Base-by-base conservation (phyloP, 2,113 vertebrate genomes). In the Boulengeromyrus knoepffleri region DNA sequence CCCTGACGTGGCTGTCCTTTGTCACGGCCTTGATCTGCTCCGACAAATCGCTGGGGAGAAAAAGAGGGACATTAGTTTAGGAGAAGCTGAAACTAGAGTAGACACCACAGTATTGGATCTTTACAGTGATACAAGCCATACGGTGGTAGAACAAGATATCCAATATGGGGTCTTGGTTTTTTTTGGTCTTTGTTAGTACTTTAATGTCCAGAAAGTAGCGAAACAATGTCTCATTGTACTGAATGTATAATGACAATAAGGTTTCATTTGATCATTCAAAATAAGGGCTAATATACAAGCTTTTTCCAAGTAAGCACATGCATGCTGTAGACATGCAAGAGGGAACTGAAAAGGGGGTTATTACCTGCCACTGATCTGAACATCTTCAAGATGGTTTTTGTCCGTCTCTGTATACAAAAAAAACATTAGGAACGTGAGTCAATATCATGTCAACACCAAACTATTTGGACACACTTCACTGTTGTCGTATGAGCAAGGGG, bases 21-120 rank as follows among this genome's bases (percentile, higher is more conserved):
- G 98, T 99, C 31, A 95, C 97, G 80, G 95, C 95, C 91, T 99
- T 99, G 91, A 99, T 90, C 90, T 96, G 96, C 89, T 99, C 98
- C 1, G 98, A 99, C 92, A 99, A 92, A 92, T 99, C 98, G 9
- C 95, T 95, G 92, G 19, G 1, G 62, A 39, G 15, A 89, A 24
- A 9, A 17, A 50, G 74, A 70, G 58, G 19, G 21, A 39, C 88
- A 3, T 87, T 56, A 19, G 27, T 31, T 36, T 53, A 27, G 36
- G 36, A 39, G 31, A 36, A 17, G 15, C 85, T 27, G 85, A 17
- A 31, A 31, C 50, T 31, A 36, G 49, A 7, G 13, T 8, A 52
- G 15, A 46, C 13, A 27, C 15, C n/a, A 15, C 85, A 36, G 49
- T 24, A 19, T 17, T 12, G 24, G 13, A 87, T 36, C 3, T 52